A percentile compares a stretch with the other conserved stretches of the same genome.
These are phyloP conservation scores for Tinamus guttatus DNA, from an alignment of 2,113 vertebrate species.

Conservation along the genomic window DNA sequence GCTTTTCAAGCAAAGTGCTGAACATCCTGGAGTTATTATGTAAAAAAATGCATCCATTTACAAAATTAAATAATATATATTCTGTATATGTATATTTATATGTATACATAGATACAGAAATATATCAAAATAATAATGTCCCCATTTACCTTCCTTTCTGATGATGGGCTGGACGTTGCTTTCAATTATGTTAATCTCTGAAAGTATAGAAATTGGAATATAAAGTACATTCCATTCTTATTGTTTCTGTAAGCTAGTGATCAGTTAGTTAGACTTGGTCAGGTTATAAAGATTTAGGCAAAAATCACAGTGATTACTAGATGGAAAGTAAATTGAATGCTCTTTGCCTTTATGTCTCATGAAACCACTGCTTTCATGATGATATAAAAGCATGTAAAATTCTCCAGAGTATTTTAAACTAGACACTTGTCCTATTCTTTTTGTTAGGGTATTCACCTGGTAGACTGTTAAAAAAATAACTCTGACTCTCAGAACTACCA, in stretches of 20 bases:
- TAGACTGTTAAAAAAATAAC: not conserved
- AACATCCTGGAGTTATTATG: not conserved
- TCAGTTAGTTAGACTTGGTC: not conserved
- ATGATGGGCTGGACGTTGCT: conserved; percentile 79
- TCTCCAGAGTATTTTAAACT: not conserved
- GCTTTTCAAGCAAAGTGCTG: conserved; percentile 39
- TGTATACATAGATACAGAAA: conserved; percentile 28
- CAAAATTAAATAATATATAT: conserved; percentile 29
- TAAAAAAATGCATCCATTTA: conserved; percentile 6
- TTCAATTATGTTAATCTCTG: conserved; percentile 85
- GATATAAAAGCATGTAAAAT: conserved; percentile 18
- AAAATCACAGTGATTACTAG: not conserved
- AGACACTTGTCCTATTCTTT: not conserved
- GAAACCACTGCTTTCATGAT: conserved; percentile 6
- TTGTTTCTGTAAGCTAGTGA: not conserved
- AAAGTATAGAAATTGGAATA: conserved; percentile 77
- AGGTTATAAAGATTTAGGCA: not conserved
- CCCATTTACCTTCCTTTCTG: conserved; percentile 80
- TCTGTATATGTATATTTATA: not conserved
- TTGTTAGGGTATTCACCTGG: not conserved
- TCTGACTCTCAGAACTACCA: not conserved
- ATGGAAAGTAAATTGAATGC: not conserved
- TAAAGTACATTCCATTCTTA: conserved; percentile 49
- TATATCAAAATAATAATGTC: conserved; percentile 27
- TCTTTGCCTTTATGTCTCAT: conserved; percentile 49